Conservation (phyloP, 2,797 vertebrate genomes). For the Lithobates pipiens region DNA sequence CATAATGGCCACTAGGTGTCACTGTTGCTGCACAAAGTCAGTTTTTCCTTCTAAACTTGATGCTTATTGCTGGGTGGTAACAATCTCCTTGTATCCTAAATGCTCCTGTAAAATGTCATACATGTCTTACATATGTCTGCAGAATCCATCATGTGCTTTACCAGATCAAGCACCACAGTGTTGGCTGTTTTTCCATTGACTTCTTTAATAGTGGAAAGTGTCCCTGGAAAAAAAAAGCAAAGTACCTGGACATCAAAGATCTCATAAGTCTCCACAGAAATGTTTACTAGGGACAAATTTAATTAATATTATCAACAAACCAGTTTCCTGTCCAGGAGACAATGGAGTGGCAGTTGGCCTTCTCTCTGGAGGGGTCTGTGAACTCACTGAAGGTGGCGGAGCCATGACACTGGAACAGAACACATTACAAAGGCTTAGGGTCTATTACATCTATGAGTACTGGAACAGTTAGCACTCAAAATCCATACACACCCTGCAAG, state of each 20-base stretch:
- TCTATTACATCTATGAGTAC: too few relatives aligned
- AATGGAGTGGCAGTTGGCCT: not conserved
- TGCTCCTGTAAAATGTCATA: not conserved
- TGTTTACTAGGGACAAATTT: not conserved
- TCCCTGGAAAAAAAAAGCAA: not conserved
- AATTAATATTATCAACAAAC: constrained; percentile 13
- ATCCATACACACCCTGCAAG: too few relatives aligned
- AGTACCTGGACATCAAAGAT: not conserved
- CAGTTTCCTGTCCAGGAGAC: not conserved
- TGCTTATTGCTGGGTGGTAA: not conserved
- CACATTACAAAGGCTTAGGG: not conserved
- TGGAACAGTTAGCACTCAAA: too few relatives aligned
- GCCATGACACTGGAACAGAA: constrained; percentile 42
- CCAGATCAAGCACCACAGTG: constrained; percentile 27
- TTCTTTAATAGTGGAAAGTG: not conserved
- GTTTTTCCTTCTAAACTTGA: not conserved
- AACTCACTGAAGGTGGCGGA: constrained; percentile 58
- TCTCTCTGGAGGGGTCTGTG: constrained; percentile 18
- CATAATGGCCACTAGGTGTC: constrained; percentile 63
- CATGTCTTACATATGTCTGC: not conserved
- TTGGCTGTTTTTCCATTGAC: constrained; percentile 45
- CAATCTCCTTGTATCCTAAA: not conserved
- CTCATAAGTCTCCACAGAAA: not conserved
- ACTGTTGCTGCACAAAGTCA: constrained; percentile 38
- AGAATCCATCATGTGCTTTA: constrained; percentile 60